Base-by-base conservation (phyloP, 2,888 invertebrate species). In the Tuberolachnus salignus region DNA sequence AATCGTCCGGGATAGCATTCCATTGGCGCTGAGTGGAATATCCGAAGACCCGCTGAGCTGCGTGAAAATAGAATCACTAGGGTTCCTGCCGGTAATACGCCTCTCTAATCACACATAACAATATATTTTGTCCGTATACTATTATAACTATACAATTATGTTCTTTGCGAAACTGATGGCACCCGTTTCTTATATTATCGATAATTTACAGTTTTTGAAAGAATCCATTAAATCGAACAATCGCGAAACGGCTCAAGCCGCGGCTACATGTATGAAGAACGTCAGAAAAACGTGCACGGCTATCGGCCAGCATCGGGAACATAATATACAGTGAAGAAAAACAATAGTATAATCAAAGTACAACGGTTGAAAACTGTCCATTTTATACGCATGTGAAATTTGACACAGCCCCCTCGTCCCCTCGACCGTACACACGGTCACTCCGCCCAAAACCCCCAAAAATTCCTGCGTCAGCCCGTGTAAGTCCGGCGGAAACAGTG, bases 51-150 rank as follows among this genome's bases (percentile, higher is more conserved):
- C 75, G 2, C 21, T 78, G 13, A 67, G 59, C 21, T 67, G 75
- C 21, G 34, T 67, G 8, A 67, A 21, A 59, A 78, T 78, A 16
- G 67, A 78, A 0, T 9, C 49, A 0, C 2, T 67, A 16, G 59
- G 66, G 49, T 59, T 78, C 34, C 3, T 78, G 16, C 67, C 75
- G 34, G 75, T 67, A 34, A 49, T n/a, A n/a, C n/a, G n/a, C n/a
- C n/a, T n/a, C n/a, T n/a, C n/a, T n/a, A n/a, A n/a, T n/a, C n/a
- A n/a, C n/a, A n/a, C 21, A 34, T 19, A 44, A 10, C 14, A 23
- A 21, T 1, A 26, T 0, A 2, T 67, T 53, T 51, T 16, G n/a
- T 57, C 8, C 53, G 3, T 23, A 9, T 53, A 8, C 6, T 14
- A 14, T 42, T 34, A 34, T n/a, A n/a, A n/a, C n/a, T n/a, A n/a